Base-by-base conservation (phyloP, 2,888 invertebrate genomes). In the Agrotis clavis region DNA sequence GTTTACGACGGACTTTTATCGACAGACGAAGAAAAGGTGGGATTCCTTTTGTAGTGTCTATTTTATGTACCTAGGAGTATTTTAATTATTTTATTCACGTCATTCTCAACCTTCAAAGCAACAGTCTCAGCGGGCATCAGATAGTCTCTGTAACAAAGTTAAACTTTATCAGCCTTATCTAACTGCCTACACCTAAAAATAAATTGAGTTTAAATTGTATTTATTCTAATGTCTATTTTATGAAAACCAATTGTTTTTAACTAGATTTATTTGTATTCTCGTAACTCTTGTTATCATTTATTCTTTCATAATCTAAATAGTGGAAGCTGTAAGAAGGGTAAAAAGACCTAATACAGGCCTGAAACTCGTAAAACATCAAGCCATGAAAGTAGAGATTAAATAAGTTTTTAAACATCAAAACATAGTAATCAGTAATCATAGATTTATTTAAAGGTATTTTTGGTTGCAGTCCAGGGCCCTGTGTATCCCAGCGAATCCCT, bases 101-200 rank as follows among this genome's bases (percentile, higher is more conserved):
- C 1, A 59, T 21, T 51, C 59, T 71, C 30, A 78, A 62, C 78
- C 67, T 77, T 63, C 30, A 59, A 5, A 45, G 11, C 11, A 21
- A 25, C 25, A 59, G 71, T 57, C 71, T 63, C 9, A 78, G 57
- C 47, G 62, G 79, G 21, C 72, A 66, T 67, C 41, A 62, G 54
- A 71, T 77, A 71, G 35, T 18, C 51, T 25, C 9, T 14, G 6
- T 57, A 51, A 21, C 19, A 41, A 47, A 7, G 41, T 41, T 9
- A 41, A 41, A 25, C 48, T 21, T 4, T 25, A 18, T 4, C 18
- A 18, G 1, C 25, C 9, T 3, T 18, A 19, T 11, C 13, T 21
- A 19, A 18, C 47, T 35, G 14, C 14, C 14, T n/a, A 61, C 11
- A 7, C 6, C 41, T 21, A 61, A 51, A 63, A 73, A 35, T 21